Evolutionary conservation across 1,140 invertebrate genomes (phyloP), one percentile per base, ranked within the genome.

Genomic region (Diorhabda elongata): DNA sequence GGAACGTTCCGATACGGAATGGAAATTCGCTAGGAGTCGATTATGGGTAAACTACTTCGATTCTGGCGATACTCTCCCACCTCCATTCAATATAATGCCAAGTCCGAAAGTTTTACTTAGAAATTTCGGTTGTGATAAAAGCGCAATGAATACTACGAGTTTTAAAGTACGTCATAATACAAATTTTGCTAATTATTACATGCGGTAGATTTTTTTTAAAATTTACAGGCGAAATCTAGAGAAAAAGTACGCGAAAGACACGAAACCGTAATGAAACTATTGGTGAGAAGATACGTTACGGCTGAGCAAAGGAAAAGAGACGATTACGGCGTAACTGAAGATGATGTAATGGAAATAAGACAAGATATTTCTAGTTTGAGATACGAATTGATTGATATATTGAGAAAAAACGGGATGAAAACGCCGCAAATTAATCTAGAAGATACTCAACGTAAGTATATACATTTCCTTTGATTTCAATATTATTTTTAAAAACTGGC

Each of bases 41-140:
- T 79, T 96, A 3, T 96, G 93, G 93, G 90, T 96, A 84, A 92
- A 91, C 73, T 96, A 93, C 78, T 96, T 96, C 82, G 94, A 96
- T 76, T 91, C 95, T 74, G 90, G 89, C 11, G 87, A 88, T 7
- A 95, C 93, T 0, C 81, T 96, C n/a, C 93, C 94, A 2, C 87
- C 87, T 3, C 93, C 94, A 3, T 96, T 96, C 79, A 96, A 95
- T 79, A 88, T 95, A 5, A 84, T 95, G 56, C 90, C 90, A 2
- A 87, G 86, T 5, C 86, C 88, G 2, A 92, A 91, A 78, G 75
- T 88, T 61, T 72, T 92, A 4, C 80, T 91, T 70, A 87, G 87
- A 77, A 73, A 88, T 5, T 80, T 88, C 6, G 86, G 87, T 2
- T 64, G 88, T 42, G 90, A 90, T 75, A 90, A 91, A 76, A 85